Evolutionary conservation across 2,888 invertebrate species (phyloP), one percentile per base, ranked within the genome.

Genomic region (Camptogramma bilineatum): DNA sequence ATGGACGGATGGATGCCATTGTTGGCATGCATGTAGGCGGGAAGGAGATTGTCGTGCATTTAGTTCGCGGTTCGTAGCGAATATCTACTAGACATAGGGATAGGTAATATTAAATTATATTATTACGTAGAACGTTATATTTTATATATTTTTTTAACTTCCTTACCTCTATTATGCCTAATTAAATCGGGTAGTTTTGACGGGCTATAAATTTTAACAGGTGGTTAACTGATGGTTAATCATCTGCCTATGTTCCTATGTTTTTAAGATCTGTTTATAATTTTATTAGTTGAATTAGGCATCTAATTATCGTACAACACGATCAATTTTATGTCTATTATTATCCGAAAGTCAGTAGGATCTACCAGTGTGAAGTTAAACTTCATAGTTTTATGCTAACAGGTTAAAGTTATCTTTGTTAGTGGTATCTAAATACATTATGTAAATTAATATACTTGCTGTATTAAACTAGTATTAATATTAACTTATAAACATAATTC

Each of bases 41-140:
- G 56, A 52, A 52, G 79, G 80, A 84, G 83, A 81, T 84, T 83
- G 85, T 88, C 85, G 84, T 85, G 87, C 87, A 88, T 89, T 90
- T 88, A 85, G 86, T 88, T 90, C 87, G 84, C 88, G 85, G 81
- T 84, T 81, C 82, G 81, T 88, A 89, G 87, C 82, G 85, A 83
- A 87, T 86, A 85, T 81, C 83, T 83, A 84, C 78, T 80, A 83
- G 80, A 66, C 69, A 68, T 85, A 84, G 75, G 72, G 62, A 73
- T 52, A 73, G 66, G 71, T 81, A 81, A 72, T 74, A 75, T 76
- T 79, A 77, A 79, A 63, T 73, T 73, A 68, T 53, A 65, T 16
- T 70, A 68, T 69, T 66, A 71, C 71, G 74, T 75, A 66, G 68
- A 74, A 57, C 31, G 61, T 70, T 73, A 61, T 60, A 67, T 65